Conservation (phyloP, 2,797 vertebrate species). For the Silurus lanzhouensis region DNA sequence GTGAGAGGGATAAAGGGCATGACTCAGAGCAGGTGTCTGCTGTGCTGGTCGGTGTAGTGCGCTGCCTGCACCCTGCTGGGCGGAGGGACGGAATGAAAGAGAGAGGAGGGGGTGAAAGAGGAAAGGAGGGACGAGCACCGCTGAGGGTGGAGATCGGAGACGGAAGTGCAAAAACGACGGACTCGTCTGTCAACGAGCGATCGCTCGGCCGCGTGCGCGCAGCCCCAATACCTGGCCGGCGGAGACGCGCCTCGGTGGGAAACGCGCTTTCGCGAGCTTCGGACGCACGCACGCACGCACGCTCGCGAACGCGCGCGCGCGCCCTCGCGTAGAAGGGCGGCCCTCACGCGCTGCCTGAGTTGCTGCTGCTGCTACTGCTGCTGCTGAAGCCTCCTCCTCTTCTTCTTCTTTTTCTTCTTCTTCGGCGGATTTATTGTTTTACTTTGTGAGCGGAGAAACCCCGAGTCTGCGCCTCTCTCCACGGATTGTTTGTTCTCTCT, state of each 20-base stretch:
- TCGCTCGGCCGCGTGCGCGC: conserved; percentile 19
- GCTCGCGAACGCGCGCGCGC: neutral
- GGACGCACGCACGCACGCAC: neutral
- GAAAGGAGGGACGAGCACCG: conserved; percentile 34
- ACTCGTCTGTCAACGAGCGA: neutral
- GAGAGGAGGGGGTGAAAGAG: conserved; percentile 18
- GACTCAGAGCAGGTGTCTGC: conserved; percentile 47
- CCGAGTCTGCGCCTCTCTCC: conserved; percentile 3
- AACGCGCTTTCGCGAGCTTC: neutral
- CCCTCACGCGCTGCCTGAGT: neutral
- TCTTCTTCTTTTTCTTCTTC: neutral
- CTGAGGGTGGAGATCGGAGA: conserved; percentile 41
- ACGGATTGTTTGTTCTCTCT: neutral
- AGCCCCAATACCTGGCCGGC: neutral
- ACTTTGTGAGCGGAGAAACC: neutral
- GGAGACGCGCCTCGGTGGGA: conserved; percentile 30
- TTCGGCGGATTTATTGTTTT: conserved; percentile 3
- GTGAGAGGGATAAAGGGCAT: conserved; percentile 26
- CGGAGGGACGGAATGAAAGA: conserved; percentile 59
- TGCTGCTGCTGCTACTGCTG: neutral
- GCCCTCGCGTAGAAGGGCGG: neutral
- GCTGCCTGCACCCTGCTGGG: conserved; percentile 47
- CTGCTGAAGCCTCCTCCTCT: neutral
- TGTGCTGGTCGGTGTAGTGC: conserved; percentile 43
- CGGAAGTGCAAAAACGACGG: conserved; percentile 34